Evolutionary conservation across 1,140 invertebrate genomes (phyloP).

Genomic region (Mizuhopecten yessoensis): DNA sequence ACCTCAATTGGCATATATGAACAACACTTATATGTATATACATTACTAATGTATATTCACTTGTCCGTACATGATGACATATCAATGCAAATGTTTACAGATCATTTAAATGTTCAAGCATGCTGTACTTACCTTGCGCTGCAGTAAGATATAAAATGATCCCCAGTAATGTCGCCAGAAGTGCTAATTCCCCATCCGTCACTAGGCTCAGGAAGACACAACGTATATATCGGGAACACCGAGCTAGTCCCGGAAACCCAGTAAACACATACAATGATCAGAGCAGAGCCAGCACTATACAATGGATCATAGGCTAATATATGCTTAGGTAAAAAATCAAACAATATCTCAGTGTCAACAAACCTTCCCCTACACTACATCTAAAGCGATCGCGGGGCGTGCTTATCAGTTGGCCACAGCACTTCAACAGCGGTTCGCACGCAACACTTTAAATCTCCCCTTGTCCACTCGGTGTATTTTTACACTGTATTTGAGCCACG

Average conservation of each 20-base stretch:
- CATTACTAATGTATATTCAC: not conserved
- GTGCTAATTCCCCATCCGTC: not conserved
- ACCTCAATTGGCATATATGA: not conserved
- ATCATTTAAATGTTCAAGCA: not conserved
- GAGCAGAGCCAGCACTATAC: not conserved
- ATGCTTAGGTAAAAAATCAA: slow-evolving; percentile 27
- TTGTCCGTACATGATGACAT: not conserved
- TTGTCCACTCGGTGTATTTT: not conserved
- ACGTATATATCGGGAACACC: not conserved
- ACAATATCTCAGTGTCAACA: slow-evolving; percentile 21
- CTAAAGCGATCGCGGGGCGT: not conserved
- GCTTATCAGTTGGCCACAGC: not conserved
- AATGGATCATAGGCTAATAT: slow-evolving; percentile 33
- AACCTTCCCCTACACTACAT: not conserved
- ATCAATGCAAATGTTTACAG: slow-evolving; percentile 9
- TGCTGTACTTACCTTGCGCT: not conserved
- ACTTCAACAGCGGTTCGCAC: not conserved
- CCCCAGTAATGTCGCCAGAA: not conserved
- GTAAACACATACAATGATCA: slow-evolving; percentile 21
- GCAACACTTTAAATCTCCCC: not conserved
- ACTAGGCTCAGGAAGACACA: not conserved
- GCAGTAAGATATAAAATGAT: not conserved
- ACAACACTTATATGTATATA: no score
- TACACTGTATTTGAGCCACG: not conserved
- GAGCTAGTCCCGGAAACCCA: not conserved